Conservation (phyloP, 2,888 invertebrate genomes). For the Pristionchus maxplancki region DNA sequence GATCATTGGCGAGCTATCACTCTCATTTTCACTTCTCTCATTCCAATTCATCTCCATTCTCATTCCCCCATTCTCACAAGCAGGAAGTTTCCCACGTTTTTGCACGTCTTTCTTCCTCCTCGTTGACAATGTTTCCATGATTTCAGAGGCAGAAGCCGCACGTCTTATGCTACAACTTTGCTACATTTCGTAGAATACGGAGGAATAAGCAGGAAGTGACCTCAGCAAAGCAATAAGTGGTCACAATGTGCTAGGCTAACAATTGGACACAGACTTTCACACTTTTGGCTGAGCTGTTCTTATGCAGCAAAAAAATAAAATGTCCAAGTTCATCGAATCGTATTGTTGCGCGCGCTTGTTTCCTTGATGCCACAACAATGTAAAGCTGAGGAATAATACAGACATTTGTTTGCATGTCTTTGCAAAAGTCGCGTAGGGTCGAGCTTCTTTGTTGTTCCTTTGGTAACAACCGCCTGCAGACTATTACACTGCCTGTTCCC, state of each 20-base stretch:
- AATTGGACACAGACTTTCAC: neutral
- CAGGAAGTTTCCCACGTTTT: constrained; percentile 35
- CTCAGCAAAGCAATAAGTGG: neutral
- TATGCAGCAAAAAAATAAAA: too few species aligned
- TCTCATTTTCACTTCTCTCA: neutral
- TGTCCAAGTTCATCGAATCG: too few species aligned
- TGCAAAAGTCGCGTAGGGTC: too few species aligned
- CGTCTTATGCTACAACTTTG: too few species aligned
- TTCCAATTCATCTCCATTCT: neutral
- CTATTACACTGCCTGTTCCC: neutral
- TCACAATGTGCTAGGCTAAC: neutral
- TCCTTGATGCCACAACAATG: too few species aligned
- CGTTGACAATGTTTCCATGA: neutral
- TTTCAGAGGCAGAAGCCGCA: neutral
- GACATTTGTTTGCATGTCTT: too few species aligned
- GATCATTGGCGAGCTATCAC: neutral
- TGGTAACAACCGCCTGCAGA: neutral
- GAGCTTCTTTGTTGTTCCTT: too few species aligned
- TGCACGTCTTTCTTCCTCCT: neutral
- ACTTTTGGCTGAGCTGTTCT: neutral
- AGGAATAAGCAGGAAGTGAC: neutral
- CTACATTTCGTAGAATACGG: neutral
- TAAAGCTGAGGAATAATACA: too few species aligned
- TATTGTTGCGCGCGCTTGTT: too few species aligned
- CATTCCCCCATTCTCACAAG: neutral